These are phyloP conservation scores for Paralichthys olivaceus DNA, from an alignment of 2,113 vertebrate species.

Conservation along the genomic window DNA sequence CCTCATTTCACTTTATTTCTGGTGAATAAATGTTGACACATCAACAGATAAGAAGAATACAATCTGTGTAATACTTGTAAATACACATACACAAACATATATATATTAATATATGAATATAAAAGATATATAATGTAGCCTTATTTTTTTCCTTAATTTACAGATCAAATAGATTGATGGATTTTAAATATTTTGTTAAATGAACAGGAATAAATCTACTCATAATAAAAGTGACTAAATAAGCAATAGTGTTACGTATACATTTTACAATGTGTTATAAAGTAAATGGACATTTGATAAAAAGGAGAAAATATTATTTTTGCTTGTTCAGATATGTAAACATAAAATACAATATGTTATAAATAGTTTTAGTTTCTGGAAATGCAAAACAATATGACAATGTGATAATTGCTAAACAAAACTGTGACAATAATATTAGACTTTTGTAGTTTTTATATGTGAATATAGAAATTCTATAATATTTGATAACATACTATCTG, in stretches of 20 bases:
- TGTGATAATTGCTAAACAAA: not conserved
- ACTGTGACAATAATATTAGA: too few relatives aligned
- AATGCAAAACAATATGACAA: not conserved
- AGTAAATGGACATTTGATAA: not conserved
- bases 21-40: not conserved
- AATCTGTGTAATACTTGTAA: too few relatives aligned
- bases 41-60: not conserved
- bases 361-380: too few relatives aligned
- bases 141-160: not conserved
- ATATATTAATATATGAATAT: too few relatives aligned
- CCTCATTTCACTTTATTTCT: not conserved
- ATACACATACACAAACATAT: too few relatives aligned
- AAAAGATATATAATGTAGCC: too few relatives aligned
- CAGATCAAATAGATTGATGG: not conserved
- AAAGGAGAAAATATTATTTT: too few relatives aligned
- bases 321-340: too few relatives aligned
- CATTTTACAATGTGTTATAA: not conserved
- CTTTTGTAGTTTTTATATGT: not conserved
- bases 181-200: not conserved
- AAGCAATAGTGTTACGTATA: not conserved
- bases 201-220: not conserved
- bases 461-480: too few relatives aligned
- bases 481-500: not conserved
- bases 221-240: conserved; percentile 1
- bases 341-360: too few relatives aligned